Evolutionary conservation across 2,797 vertebrate genomes (phyloP), one percentile per base, ranked within the genome.

Genomic region (Anas flavirostris): DNA sequence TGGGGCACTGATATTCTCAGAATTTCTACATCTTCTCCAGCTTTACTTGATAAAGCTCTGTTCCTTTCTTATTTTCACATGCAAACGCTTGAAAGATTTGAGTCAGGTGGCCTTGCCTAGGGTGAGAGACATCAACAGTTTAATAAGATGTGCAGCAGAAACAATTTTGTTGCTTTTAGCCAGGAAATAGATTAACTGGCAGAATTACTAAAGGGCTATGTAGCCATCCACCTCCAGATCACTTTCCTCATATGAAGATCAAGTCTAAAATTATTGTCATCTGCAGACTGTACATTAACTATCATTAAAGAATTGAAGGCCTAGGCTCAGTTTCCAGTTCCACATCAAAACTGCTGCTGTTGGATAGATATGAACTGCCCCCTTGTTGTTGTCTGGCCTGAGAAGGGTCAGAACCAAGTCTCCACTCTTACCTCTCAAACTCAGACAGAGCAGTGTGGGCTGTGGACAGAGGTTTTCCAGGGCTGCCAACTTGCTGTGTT

Each of bases 191-290:
- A 82, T 31, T 87, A 91, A 35, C 79, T 94, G 78, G 17, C n/a
- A 91, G 72, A 78, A 91, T 80, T 83, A 89, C 70, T 74, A 63
- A 80, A 85, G 44, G 43, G 25, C 50, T 78, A 15, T 60, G 39
- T 90, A 93, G 37, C 43, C 55, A 66, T 69, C 69, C 62, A 80
- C 68, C 52, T 85, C 16, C 83, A 88, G 62, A 85, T 87, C 41
- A 87, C 46, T 95, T 95, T 95, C 55, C 90, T 94, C 58, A 78
- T 83, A 88, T 35, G 69, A 86, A 94, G 81, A 73, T 72, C 60
- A 76, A 59, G n/a, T 75, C 68, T 77, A 81, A 89, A 95, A 82
- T 69, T 70, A 58, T 84, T 95, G 78, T 69, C 22, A 72, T 82
- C 83, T 87, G 31, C 35, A 93, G 58, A 63, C 31, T 29, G 33